Evolutionary conservation across 2,888 invertebrate genomes (phyloP).

Genomic region (Drosophila rubida): DNA sequence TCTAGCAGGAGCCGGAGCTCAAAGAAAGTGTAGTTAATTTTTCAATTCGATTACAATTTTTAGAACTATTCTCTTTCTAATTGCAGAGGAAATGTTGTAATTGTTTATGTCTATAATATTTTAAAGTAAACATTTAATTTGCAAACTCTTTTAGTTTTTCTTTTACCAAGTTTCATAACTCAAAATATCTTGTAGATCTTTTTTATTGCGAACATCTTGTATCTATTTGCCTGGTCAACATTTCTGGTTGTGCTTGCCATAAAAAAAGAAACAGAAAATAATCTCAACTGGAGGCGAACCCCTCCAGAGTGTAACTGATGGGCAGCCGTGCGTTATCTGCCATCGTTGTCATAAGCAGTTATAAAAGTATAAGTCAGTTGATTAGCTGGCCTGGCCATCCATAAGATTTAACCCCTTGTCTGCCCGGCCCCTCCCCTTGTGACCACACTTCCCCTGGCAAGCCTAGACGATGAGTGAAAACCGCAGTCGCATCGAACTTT

Average conservation of each 20-base stretch:
- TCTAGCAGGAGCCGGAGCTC: too few species aligned
- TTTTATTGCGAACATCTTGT: not conserved
- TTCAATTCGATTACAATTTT: too few species aligned
- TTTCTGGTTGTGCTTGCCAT: not conserved
- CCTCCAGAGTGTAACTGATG: conserved; percentile 2
- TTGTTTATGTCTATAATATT: too few species aligned
- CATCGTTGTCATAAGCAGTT: conserved; percentile 49
- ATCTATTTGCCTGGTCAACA: not conserved
- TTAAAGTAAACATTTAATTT: too few species aligned
- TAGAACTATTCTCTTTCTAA: too few species aligned
- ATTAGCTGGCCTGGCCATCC: conserved; percentile 22
- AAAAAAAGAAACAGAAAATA: not conserved
- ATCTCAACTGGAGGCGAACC: not conserved
- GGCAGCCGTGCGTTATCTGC: conserved; percentile 58
- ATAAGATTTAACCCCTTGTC: conserved; percentile 34
- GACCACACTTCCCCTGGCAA: not conserved
- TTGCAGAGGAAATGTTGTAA: too few species aligned
- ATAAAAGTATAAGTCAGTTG: conserved; percentile 40
- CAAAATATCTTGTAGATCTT: too few species aligned
- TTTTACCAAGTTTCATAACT: too few species aligned
- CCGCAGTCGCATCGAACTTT: conserved; percentile 64
- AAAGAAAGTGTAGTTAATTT: not conserved
- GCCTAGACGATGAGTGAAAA: conserved; percentile 22
- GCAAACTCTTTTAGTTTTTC: too few species aligned
- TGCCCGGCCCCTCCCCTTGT: not conserved